Evolutionary conservation across 2,888 invertebrate species (phyloP), one percentile per base, ranked within the genome.

Genomic region (Harpalus rufipes): DNA sequence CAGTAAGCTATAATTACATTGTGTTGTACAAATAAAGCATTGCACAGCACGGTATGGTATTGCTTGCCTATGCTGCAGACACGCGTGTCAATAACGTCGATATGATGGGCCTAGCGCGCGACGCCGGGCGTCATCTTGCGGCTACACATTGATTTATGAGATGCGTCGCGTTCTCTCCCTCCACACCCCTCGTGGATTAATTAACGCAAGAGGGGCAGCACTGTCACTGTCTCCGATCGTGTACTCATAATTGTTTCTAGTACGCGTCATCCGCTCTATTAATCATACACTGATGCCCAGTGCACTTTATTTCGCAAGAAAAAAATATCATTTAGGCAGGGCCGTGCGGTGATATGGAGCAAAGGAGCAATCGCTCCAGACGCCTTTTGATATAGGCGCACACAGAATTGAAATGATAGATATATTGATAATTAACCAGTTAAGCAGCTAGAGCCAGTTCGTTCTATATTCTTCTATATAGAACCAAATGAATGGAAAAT

Each of bases 61-160:
- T 32, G 32, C 32, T 32, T 32, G 32, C 32, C 32, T 32, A 6
- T 32, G 32, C 32, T 32, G 32, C 63, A 16, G 72, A 41, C 21
- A 58, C 58, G 88, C 89, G 89, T 89, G 90, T 91, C 91, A 91
- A 90, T 90, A 90, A 91, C 90, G 90, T 90, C 91, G 89, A 91
- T 91, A 91, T 91, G 90, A 91, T 91, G 90, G 89, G 90, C 61
- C 78, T 58, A 59, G 14, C 79, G 14, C 41, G 78, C 58, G 58
- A 7, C 44, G 76, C 16, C 14, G 39, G 76, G 90, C 90, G 90
- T 90, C 91, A 91, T 90, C 91, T 91, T 91, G 91, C 90, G 90
- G 90, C 89, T 90, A 90, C 90, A 90, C 89, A 90, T 90, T 91
- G 90, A 91, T 91, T 91, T 90, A 91, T 90, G 90, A 89, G 68